phyloP scores from a whole-genome alignment of 2,888 invertebrate species.

The Muscina levida region DNA sequence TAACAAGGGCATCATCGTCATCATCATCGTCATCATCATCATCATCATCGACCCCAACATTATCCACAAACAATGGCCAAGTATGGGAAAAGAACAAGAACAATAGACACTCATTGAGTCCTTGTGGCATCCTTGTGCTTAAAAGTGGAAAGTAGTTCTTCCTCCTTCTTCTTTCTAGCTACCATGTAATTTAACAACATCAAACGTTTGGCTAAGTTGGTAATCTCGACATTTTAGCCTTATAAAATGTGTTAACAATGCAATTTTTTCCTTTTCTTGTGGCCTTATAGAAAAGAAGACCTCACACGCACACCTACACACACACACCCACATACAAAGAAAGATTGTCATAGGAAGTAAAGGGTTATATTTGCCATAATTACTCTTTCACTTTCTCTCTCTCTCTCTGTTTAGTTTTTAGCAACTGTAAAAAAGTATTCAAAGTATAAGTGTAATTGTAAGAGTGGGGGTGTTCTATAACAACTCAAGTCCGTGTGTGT shows the following conservation, averaged over 20 bases:
- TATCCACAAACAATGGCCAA: constrained; percentile 16
- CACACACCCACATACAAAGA: too few relatives aligned
- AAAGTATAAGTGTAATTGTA: background rate
- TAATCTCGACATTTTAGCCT: constrained; percentile 34
- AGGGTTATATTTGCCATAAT: too few relatives aligned
- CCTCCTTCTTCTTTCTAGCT: too few relatives aligned
- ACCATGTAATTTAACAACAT: constrained; percentile 34
- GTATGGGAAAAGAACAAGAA: constrained; percentile 18
- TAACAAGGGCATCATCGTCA: background rate
- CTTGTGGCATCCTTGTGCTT: background rate
- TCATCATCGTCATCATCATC: background rate
- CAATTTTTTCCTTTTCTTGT: constrained; percentile 5
- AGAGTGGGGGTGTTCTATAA: background rate
- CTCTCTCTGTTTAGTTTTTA: too few relatives aligned
- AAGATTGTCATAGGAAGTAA: background rate
- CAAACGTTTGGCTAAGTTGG: constrained; percentile 34
- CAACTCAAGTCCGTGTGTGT: background rate
- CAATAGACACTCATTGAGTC: constrained; percentile 12
- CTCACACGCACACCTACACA: too few relatives aligned
- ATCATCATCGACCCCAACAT: background rate
- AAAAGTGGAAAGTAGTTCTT: constrained; percentile 6
- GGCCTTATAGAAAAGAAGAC: background rate
- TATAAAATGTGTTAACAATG: constrained; percentile 30
- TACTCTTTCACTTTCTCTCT: too few relatives aligned
- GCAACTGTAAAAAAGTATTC: background rate